phyloP scores from a whole-genome alignment of 92 coral and sea anemone species.

The Zoanthus gigantus region DNA sequence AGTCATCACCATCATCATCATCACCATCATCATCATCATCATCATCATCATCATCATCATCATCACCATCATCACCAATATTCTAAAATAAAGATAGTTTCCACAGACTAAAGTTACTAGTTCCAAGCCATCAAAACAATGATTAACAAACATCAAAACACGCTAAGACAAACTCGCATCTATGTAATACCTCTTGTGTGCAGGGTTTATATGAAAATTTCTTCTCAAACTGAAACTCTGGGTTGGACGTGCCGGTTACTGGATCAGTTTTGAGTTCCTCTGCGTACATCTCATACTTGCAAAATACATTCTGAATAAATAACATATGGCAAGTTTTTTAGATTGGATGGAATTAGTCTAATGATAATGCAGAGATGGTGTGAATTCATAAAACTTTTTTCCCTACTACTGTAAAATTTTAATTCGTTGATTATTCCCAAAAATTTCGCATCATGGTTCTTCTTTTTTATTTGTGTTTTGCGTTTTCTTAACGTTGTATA shows the following conservation, averaged over 20 bases:
- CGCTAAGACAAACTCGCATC: background rate
- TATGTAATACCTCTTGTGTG: slow-evolving; percentile 75
- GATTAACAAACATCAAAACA: background rate
- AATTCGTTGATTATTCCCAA: background rate
- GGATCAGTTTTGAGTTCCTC: slow-evolving; percentile 79
- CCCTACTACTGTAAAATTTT: background rate
- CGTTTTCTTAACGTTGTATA: too few species aligned
- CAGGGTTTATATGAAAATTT: slow-evolving; percentile 81
- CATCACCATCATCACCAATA: too few species aligned
- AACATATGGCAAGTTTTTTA: background rate
- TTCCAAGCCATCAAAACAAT: background rate
- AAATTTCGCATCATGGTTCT: background rate
- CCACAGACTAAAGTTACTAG: background rate
- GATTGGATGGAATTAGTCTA: background rate
- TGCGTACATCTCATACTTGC: slow-evolving; percentile 82
- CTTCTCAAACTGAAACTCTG: slow-evolving; percentile 91
- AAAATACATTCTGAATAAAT: slow-evolving; percentile 76
- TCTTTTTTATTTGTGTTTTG: too few species aligned
- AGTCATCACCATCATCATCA: too few species aligned
- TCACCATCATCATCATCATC: too few species aligned
- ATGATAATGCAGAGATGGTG: background rate
- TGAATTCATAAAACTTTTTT: background rate
- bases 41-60: too few species aligned
- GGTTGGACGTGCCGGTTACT: slow-evolving; percentile 89
- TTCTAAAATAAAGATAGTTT: too few species aligned